Conservation (phyloP, 30 jellyfish, hydroid and myxozoan genomes). For the Aurelia aurita complex sp. Pacific region DNA sequence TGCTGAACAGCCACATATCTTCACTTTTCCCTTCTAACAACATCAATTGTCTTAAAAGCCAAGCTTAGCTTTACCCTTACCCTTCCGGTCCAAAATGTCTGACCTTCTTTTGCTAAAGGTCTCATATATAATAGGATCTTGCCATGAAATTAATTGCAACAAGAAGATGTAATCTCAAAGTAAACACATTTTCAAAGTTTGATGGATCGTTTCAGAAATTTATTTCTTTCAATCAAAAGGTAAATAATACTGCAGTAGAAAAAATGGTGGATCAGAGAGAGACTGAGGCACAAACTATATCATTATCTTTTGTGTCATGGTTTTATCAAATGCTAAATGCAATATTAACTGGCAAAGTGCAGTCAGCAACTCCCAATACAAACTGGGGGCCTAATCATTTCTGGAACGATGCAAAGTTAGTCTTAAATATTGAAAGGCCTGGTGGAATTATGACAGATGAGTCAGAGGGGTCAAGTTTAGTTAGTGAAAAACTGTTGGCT, state of each 20-base stretch:
- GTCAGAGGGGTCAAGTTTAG: constrained; percentile 24
- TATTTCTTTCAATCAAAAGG: not conserved
- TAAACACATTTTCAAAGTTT: no score
- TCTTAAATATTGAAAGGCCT: constrained; percentile 43
- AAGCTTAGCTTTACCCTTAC: no score
- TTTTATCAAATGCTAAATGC: constrained; percentile 36
- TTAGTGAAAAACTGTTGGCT: not conserved
- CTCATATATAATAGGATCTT: no score
- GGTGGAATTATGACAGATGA: constrained; percentile 29
- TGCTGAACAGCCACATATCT: no score
- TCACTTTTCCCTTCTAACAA: no score
- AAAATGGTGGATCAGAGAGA: not conserved
- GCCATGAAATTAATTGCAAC: no score
- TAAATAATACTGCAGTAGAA: not conserved
- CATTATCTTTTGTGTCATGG: constrained; percentile 42
- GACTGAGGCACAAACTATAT: constrained; percentile 23
- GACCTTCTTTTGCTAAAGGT: no score
- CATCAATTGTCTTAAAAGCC: no score
- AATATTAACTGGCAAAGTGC: not conserved
- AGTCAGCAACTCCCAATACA: not conserved
- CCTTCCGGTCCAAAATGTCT: no score
- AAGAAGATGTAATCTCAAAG: no score
- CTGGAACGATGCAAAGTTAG: constrained; percentile 57
- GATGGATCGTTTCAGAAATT: not conserved
- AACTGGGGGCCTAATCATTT: constrained; percentile 37